Evolutionary conservation across 2,797 vertebrate species (phyloP), one percentile per base, ranked within the genome.

Genomic region (Synaphobranchus kaupii): DNA sequence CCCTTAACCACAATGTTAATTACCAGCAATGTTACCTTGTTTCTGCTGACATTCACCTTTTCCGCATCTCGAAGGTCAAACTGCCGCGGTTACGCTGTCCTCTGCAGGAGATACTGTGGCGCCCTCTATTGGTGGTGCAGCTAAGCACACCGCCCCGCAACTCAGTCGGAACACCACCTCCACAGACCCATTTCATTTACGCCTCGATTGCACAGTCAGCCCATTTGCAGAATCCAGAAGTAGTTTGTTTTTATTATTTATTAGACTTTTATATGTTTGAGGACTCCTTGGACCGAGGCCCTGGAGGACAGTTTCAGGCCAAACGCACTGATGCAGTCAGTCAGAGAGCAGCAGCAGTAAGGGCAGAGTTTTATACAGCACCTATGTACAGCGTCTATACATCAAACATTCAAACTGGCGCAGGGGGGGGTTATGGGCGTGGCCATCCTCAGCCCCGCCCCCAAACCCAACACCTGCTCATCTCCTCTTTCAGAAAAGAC

Each of bases 341-440:
- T 94, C 93, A 93, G 93, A 71, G 94, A 93, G 92, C 95, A 94
- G 88, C 89, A 88, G 93, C 95, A 95, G 95, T 95, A 94, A 94
- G 94, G 93, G 94, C 95, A 91, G 95, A 90, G 88, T 82, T 92
- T 96, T 95, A 96, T 95, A 96, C 95, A 97, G 96, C 95, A 94
- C 96, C 95, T 97, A 96, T 97, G 92, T 96, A 97, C 96, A 97
- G 96, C 95, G 89, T 95, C 96, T 96, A 95, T 96, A 96, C 95
- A 96, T 95, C 93, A 90, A 95, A 96, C 95, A 96, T 94, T 95
- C 94, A 94, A 91, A 93, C 94, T 91, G 94, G 93, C 91, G 92
- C 86, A 87, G 93, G 91, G 90, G 93, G 91, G 88, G 89, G 85
- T 89, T 90, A 91, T 90, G 90, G 89, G 90, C 22, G 28, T 71